A percentile compares a stretch with the other conserved stretches of the same genome.
Evolutionary conservation across 1,140 invertebrate species (phyloP).

Genomic region (Ephestia elutella): DNA sequence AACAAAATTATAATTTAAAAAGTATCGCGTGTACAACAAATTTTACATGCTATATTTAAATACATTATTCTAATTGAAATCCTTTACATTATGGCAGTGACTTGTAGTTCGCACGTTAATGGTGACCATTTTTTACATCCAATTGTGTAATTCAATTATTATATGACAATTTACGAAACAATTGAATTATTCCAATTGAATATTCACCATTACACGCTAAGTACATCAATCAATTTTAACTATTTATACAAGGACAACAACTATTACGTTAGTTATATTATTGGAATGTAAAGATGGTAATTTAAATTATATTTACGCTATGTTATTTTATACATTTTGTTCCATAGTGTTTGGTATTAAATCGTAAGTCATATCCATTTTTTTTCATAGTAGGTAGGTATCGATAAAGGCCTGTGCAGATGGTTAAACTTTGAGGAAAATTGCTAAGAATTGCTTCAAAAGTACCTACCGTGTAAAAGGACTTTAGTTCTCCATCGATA

Average conservation of each 20-base stretch:
- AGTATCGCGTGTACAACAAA: not conserved
- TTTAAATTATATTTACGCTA: not conserved
- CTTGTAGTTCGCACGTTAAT: not conserved
- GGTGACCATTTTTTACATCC: not conserved
- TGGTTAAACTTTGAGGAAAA: too few species aligned
- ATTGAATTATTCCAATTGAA: not conserved
- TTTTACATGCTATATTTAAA: not conserved
- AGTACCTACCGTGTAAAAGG: too few species aligned
- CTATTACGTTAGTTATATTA: not conserved
- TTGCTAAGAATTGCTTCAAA: too few species aligned
- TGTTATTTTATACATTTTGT: not conserved
- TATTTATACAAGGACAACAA: conserved; percentile 5
- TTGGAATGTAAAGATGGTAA: conserved; percentile 1
- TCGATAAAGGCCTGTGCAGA: too few species aligned
- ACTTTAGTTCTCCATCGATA: too few species aligned
- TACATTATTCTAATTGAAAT: conserved; percentile 4
- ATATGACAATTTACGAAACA: not conserved
- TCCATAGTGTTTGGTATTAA: not conserved
- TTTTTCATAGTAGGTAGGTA: too few species aligned
- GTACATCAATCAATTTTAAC: conserved; percentile 4
- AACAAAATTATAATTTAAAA: not conserved
- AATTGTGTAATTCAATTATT: not conserved
- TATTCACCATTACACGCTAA: not conserved
- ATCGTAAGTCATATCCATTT: not conserved
- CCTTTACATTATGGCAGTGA: conserved; percentile 1